Evolutionary conservation across 2,888 invertebrate genomes (phyloP), one percentile per base, ranked within the genome.

Genomic region (Athrips mouffetella): DNA sequence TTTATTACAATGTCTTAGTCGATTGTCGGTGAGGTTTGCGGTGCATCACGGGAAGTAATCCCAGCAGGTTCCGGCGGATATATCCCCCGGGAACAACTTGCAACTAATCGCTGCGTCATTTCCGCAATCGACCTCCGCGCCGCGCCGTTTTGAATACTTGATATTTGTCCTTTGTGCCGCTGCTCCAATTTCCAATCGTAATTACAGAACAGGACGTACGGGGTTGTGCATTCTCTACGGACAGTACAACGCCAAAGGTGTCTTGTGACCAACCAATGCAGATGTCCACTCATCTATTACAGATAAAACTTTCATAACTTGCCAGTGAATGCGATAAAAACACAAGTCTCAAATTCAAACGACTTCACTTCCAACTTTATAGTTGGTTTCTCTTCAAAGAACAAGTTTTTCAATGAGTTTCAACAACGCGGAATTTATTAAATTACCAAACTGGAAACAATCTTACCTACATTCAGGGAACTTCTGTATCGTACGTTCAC

Each of bases 51-150:
- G 83, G 81, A 85, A 82, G 84, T 77, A 80, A 86, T 87, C 76
- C 68, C 73, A 60, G 65, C 63, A 59, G 58, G 69, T 80, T 85
- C 86, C 86, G 79, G 60, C 82, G 85, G 85, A 86, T 80, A 83
- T 78, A 81, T 79, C 74, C 78, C 76, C 74, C 65, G 70, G 70
- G 69, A 67, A 66, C 73, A 71, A 73, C 77, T 72, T 84, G 77
- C 78, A 75, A 80, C 83, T 84, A 86, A 85, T 83, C 86, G 79
- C 70, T 77, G 74, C 74, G 81, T 84, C 81, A 86, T 86, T 85
- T 86, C 86, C 87, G 78, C 75, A 75, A 80, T 81, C 76, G 74
- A 75, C 76, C 76, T 73, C 70, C 63, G 60, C 68, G 67, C 68
- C 72, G 69, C 66, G 69, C 66, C 64, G 67, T 68, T 74, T 60